phyloP scores from a whole-genome alignment of 2,888 invertebrate species.

The Choristoneura rosaceana region DNA sequence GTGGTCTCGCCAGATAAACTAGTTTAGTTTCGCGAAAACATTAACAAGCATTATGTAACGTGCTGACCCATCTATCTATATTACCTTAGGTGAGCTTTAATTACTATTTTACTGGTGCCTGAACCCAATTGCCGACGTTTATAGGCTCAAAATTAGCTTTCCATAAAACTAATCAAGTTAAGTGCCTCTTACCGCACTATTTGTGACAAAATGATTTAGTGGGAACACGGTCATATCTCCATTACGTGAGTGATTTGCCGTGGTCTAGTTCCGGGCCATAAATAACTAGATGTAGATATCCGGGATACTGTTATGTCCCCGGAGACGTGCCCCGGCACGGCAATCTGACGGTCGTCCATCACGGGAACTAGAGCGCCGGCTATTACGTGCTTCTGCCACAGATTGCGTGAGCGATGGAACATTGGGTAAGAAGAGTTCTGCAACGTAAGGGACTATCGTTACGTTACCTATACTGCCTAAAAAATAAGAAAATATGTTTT shows the following conservation, averaged over 20 bases:
- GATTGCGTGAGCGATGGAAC: slow-evolving; percentile 19
- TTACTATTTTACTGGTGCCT: slow-evolving; percentile 7
- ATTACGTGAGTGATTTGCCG: slow-evolving; percentile 31
- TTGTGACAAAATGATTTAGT: slow-evolving; percentile 33
- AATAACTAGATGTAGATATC: slow-evolving; percentile 63
- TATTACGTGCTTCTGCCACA: slow-evolving; percentile 52
- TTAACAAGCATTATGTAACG: neutral
- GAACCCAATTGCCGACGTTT: slow-evolving; percentile 31
- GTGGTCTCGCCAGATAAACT: neutral
- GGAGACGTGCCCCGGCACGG: slow-evolving; percentile 52
- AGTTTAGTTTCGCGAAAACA: neutral
- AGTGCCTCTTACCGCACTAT: slow-evolving; percentile 27
- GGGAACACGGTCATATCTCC: slow-evolving; percentile 28
- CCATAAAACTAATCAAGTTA: slow-evolving; percentile 34
- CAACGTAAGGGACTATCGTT: neutral
- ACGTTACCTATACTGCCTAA: neutral
- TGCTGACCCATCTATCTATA: slow-evolving; percentile 19
- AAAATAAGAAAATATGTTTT: too few relatives aligned
- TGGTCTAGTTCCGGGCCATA: slow-evolving; percentile 53
- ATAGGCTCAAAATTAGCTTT: slow-evolving; percentile 22
- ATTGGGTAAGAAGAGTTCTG: neutral
- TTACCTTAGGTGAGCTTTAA: slow-evolving; percentile 17
- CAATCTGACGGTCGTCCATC: slow-evolving; percentile 54
- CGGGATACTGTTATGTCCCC: slow-evolving; percentile 59
- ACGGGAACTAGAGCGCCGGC: slow-evolving; percentile 58